phyloP scores from a whole-genome alignment of 2,888 invertebrate species.

The Drosophila pegasa region DNA sequence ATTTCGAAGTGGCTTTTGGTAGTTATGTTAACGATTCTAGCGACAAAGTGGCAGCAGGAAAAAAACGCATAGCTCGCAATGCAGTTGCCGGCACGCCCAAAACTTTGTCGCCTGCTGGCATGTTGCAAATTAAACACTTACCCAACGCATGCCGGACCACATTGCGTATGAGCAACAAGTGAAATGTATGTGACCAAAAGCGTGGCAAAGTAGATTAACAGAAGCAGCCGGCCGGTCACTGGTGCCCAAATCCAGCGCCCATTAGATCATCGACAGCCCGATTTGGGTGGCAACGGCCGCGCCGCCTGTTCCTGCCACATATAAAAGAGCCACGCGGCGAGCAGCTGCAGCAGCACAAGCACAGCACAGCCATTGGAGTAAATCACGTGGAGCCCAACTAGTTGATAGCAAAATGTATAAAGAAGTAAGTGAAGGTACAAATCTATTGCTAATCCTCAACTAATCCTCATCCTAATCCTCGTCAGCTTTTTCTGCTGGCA shows the following conservation, averaged over 20 bases:
- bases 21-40: slow-evolving; percentile 32
- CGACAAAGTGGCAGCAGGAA: slow-evolving; percentile 16
- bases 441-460: not conserved
- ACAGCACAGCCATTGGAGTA: slow-evolving; percentile 32
- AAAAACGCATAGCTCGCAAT: slow-evolving; percentile 19
- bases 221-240: slow-evolving; percentile 16
- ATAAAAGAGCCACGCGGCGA: slow-evolving; percentile 55
- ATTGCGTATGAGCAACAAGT: slow-evolving; percentile 47
- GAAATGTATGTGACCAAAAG: slow-evolving; percentile 53
- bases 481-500: slow-evolving; percentile 68
- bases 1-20: slow-evolving; percentile 32
- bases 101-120: slow-evolving; percentile 36
- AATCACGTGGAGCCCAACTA: slow-evolving; percentile 5
- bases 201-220: slow-evolving; percentile 53
- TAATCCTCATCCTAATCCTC: not conserved
- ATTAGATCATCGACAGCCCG: slow-evolving; percentile 69
- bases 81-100: slow-evolving; percentile 29
- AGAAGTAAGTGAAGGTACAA: slow-evolving; percentile 48
- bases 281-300: slow-evolving; percentile 19
- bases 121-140: slow-evolving; percentile 52
- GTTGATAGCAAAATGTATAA: slow-evolving; percentile 43
- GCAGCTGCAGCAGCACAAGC: slow-evolving; percentile 41
- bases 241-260: slow-evolving; percentile 39
- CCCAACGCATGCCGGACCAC: slow-evolving; percentile 31
- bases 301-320: slow-evolving; percentile 34